Conservation (phyloP, 2,888 invertebrate species). For the Eremobia ochroleuca region DNA sequence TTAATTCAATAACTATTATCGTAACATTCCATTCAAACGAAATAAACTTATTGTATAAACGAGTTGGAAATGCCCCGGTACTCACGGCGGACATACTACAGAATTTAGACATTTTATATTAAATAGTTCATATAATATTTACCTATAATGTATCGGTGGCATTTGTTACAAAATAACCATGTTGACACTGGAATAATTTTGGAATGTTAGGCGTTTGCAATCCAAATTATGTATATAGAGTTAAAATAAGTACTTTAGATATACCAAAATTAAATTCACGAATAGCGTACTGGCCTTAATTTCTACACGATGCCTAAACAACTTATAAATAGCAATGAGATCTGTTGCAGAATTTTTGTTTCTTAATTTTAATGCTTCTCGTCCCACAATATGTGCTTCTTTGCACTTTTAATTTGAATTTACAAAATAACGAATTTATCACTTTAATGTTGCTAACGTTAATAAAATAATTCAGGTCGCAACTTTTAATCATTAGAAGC, state of each 20-base stretch:
- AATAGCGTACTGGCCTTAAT: slow-evolving; percentile 69
- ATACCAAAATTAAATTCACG: slow-evolving; percentile 60
- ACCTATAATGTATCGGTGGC: slow-evolving; percentile 81
- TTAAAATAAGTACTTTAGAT: slow-evolving; percentile 65
- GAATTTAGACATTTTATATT: slow-evolving; percentile 58
- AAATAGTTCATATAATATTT: slow-evolving; percentile 66
- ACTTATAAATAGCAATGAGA: slow-evolving; percentile 82
- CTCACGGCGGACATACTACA: slow-evolving; percentile 72
- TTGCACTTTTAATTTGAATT: slow-evolving; percentile 30
- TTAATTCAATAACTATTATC: slow-evolving; percentile 77
- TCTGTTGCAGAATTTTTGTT: slow-evolving; percentile 72
- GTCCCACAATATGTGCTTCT: slow-evolving; percentile 9
- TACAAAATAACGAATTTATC: slow-evolving; percentile 15
- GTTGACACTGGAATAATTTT: slow-evolving; percentile 75
- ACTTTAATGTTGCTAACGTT: slow-evolving; percentile 27
- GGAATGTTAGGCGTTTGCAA: slow-evolving; percentile 81
- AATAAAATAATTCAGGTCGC: slow-evolving; percentile 28
- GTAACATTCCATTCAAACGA: slow-evolving; percentile 76
- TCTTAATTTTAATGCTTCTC: slow-evolving; percentile 62
- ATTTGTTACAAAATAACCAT: slow-evolving; percentile 71
- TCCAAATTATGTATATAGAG: slow-evolving; percentile 53
- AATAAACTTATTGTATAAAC: slow-evolving; percentile 69
- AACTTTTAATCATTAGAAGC: slow-evolving; percentile 17
- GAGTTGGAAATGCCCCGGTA: slow-evolving; percentile 82
- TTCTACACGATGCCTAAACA: slow-evolving; percentile 73